These are phyloP conservation scores for Creontiades dilutus DNA, from an alignment of 2,888 invertebrate species.

Conservation along the genomic window DNA sequence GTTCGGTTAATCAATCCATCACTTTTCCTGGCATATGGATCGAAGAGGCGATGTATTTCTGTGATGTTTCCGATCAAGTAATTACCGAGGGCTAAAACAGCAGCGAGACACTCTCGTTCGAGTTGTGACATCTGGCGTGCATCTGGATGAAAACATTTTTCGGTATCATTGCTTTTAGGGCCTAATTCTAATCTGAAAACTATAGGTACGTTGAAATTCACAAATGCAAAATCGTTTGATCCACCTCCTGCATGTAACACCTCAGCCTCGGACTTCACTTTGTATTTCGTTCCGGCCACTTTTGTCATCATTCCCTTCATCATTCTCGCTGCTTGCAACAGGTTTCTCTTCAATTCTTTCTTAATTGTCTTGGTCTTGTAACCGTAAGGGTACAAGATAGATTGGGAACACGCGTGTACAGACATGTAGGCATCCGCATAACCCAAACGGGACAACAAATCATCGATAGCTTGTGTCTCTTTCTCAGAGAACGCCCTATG, in stretches of 20 bases:
- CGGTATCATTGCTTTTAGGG: background rate
- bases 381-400: constrained; percentile 26
- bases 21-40: background rate
- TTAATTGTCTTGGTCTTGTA: background rate
- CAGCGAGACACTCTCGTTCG: background rate
- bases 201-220: background rate
- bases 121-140: background rate
- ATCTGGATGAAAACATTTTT: constrained; percentile 2
- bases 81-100: background rate
- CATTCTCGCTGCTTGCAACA: background rate
- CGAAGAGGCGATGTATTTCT: background rate
- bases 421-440: constrained; percentile 3
- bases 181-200: constrained; percentile 37
- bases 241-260: constrained; percentile 21
- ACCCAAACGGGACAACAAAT: background rate
- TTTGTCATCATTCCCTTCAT: background rate
- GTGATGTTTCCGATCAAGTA: background rate
- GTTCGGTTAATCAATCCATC: background rate
- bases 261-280: background rate
- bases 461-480: constrained; percentile 17
- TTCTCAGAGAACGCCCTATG: background rate
- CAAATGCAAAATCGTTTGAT: background rate
- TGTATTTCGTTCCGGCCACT: background rate
- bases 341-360: background rate
- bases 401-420: constrained; percentile 36